A percentile compares a stretch with the other conserved stretches of the same genome.
phyloP scores from a whole-genome alignment of 30 jellyfish, hydroid and myxozoan genomes.

The Aurelia sp. region DNA sequence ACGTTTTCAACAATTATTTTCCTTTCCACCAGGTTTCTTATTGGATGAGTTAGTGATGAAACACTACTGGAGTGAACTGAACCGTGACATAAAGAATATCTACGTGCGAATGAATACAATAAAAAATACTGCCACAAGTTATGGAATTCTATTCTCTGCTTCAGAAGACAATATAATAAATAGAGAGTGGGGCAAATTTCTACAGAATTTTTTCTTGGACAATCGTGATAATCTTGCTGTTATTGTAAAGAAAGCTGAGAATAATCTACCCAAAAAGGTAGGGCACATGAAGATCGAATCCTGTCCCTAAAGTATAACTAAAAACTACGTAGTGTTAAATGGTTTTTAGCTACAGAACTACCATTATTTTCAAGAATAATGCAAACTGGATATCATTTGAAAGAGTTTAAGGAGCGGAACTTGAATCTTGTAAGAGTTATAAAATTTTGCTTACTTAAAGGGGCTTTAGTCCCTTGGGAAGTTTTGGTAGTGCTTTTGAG shows the following conservation, averaged over 20 bases:
- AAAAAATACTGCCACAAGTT: slow-evolving; percentile 43
- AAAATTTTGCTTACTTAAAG: no score
- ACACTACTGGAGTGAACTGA: slow-evolving; percentile 39
- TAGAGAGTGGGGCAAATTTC: slow-evolving; percentile 29
- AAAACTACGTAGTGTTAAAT: no score
- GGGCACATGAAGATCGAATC: not conserved
- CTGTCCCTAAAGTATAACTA: no score
- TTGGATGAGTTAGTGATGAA: slow-evolving; percentile 49
- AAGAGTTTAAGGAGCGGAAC: no score
- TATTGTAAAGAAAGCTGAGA: slow-evolving; percentile 26
- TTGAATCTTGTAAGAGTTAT: no score
- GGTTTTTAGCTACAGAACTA: no score
- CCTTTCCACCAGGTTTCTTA: slow-evolving; percentile 15
- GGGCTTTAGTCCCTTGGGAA: no score
- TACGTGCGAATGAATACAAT: slow-evolving; percentile 50
- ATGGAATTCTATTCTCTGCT: slow-evolving; percentile 41
- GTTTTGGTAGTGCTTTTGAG: no score
- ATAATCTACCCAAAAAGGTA: slow-evolving; percentile 4
- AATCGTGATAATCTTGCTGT: slow-evolving; percentile 60
- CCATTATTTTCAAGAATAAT: no score
- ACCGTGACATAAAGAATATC: slow-evolving; percentile 17
- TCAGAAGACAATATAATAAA: slow-evolving; percentile 33
- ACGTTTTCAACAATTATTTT: no score
- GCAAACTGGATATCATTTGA: no score
- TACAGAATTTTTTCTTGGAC: slow-evolving; percentile 34